These are phyloP conservation scores for Danio jaintianensis DNA, from an alignment of 2,797 vertebrate species.

Conservation along the genomic window DNA sequence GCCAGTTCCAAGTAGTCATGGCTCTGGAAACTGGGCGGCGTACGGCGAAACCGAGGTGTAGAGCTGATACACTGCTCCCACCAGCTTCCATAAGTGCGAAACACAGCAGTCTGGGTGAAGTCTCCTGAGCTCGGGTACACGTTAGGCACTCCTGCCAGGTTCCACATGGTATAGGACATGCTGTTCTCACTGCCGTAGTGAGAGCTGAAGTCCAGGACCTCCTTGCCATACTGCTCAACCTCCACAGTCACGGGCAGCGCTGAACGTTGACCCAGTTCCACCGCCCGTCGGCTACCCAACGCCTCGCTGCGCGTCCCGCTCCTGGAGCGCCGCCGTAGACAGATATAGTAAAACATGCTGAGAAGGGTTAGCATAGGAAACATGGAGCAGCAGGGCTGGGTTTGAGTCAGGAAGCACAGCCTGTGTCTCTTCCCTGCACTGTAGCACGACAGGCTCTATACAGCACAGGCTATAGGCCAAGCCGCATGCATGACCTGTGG, in stretches of 20 bases:
- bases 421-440: constrained; percentile 21
- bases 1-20: constrained; percentile 95
- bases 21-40: constrained; percentile 87
- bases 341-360: constrained; percentile 99
- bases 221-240: constrained; percentile 94
- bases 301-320: constrained; percentile 91
- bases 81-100: constrained; percentile 94
- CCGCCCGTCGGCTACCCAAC: constrained; percentile 89
- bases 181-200: constrained; percentile 99
- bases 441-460: constrained; percentile 54
- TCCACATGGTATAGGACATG: constrained; percentile 99
- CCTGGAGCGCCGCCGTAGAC: constrained; percentile 97
- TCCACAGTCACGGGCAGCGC: constrained; percentile 89
- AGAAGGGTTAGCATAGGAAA: constrained; percentile 98
- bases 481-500: constrained; percentile 82
- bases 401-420: constrained; percentile 41
- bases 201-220: constrained; percentile 98
- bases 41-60: constrained; percentile 85
- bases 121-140: constrained; percentile 98
- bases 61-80: constrained; percentile 92
- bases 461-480: constrained; percentile 68
- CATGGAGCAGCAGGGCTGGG: constrained; percentile 75
- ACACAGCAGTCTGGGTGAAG: constrained; percentile 97
- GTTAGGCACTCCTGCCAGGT: constrained; percentile 92
- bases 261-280: constrained; percentile 89